Percentiles rank a stretch among this genome's conserved stretches.
These are phyloP conservation scores for Napeogenes sylphis DNA, from an alignment of 2,888 invertebrate genomes.

Conservation along the genomic window DNA sequence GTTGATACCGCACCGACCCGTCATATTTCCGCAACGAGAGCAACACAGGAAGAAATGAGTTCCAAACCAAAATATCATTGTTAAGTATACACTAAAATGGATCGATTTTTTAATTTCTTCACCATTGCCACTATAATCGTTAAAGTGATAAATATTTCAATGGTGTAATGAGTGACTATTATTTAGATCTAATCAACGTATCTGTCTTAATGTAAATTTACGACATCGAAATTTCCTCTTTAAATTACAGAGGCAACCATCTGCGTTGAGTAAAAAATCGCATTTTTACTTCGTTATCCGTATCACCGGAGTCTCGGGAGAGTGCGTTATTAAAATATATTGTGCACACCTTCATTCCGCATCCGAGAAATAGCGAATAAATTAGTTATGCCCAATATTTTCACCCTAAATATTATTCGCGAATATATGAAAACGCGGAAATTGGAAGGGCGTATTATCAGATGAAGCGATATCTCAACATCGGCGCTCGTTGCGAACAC, in stretches of 20 bases:
- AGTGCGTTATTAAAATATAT: constrained; percentile 75
- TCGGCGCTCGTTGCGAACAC: constrained; percentile 45
- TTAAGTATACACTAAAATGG: background rate
- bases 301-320: constrained; percentile 65
- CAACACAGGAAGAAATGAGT: constrained; percentile 49
- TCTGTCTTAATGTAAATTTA: constrained; percentile 45
- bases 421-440: constrained; percentile 64
- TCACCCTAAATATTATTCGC: constrained; percentile 70
- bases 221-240: constrained; percentile 43
- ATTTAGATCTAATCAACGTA: constrained; percentile 35
- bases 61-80: constrained; percentile 5
- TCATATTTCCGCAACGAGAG: constrained; percentile 57
- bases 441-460: constrained; percentile 72
- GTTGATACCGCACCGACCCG: constrained; percentile 51
- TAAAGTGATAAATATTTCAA: background rate
- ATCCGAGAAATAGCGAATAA: constrained; percentile 58
- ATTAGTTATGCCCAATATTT: constrained; percentile 72
- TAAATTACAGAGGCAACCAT: constrained; percentile 53
- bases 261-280: constrained; percentile 63
- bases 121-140: background rate
- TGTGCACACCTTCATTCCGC: constrained; percentile 62
- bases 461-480: constrained; percentile 60
- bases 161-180: constrained; percentile 33
- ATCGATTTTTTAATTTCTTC: background rate
- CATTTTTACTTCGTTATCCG: constrained; percentile 65